A percentile compares a stretch with the other conserved stretches of the same genome.
These are phyloP conservation scores for Amblyopsis rosae DNA, from an alignment of 2,113 vertebrate genomes.

Conservation along the genomic window DNA sequence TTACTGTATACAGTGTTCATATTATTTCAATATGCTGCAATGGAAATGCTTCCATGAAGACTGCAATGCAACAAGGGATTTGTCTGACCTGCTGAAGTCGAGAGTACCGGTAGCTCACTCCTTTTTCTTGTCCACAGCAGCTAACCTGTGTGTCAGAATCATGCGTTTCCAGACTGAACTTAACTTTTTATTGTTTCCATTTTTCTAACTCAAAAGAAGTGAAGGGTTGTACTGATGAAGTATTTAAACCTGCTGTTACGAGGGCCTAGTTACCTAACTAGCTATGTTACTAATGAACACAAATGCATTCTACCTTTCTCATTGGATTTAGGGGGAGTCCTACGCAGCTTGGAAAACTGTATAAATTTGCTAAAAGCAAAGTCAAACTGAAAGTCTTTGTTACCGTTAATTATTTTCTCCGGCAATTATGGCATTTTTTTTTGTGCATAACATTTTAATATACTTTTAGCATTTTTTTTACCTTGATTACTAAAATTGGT, in stretches of 20 bases:
- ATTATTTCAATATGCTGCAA: neutral
- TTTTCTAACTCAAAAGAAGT: neutral
- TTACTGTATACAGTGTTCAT: slow-evolving; percentile 7
- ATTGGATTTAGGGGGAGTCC: neutral
- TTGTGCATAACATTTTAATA: neutral
- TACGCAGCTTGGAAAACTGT: too few species aligned
- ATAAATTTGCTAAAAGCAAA: too few species aligned
- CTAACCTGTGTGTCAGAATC: neutral
- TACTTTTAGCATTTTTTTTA: neutral
- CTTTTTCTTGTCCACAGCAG: neutral
- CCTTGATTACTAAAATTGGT: neutral
- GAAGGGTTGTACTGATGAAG: neutral
- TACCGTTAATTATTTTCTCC: too few species aligned
- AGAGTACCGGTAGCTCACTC: neutral
- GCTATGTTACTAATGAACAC: neutral
- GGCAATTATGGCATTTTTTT: neutral
- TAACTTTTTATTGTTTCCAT: slow-evolving; percentile 1
- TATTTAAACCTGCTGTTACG: neutral
- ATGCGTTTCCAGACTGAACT: neutral
- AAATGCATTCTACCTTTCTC: neutral
- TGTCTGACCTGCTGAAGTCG: neutral
- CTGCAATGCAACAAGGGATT: neutral
- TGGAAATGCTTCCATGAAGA: neutral
- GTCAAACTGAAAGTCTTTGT: too few species aligned
- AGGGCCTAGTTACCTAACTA: neutral